Evolutionary conservation across 2,888 invertebrate genomes (phyloP).

Genomic region (Cantharis lateralis): DNA sequence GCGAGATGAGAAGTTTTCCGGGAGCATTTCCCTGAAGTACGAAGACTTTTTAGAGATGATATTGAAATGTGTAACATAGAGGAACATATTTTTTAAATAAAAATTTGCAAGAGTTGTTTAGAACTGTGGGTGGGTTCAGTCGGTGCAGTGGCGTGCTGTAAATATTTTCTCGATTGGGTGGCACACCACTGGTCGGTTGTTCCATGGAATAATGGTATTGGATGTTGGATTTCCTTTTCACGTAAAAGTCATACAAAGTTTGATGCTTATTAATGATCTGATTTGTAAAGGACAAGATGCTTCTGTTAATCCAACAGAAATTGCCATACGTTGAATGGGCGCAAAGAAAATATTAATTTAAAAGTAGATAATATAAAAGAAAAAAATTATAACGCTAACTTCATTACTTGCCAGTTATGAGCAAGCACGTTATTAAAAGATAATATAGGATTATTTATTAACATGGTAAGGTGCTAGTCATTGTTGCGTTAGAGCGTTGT

Average conservation of each 20-base stretch:
- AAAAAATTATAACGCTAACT: conserved; percentile 6
- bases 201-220: too few relatives aligned
- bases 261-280: not conserved
- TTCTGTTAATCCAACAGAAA: not conserved
- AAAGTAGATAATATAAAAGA: not conserved
- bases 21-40: conserved; percentile 49
- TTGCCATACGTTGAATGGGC: not conserved
- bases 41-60: conserved; percentile 51
- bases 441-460: conserved; percentile 23
- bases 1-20: conserved; percentile 46
- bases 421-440: conserved; percentile 21
- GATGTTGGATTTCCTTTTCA: conserved; percentile 5
- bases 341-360: conserved; percentile 3
- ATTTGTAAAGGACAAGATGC: not conserved
- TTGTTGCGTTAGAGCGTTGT: conserved; percentile 45
- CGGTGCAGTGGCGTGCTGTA: too few relatives aligned
- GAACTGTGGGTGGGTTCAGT: too few relatives aligned
- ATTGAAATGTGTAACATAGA: conserved; percentile 39
- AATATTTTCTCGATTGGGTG: too few relatives aligned
- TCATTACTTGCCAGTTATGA: conserved; percentile 15
- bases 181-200: too few relatives aligned
- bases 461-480: conserved; percentile 39
- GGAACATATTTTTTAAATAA: not conserved
- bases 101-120: not conserved
- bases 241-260: not conserved